Percentiles rank a stretch among this genome's conserved stretches.
phyloP scores from a whole-genome alignment of 1,140 invertebrate genomes.

The Mamestra configurata region DNA sequence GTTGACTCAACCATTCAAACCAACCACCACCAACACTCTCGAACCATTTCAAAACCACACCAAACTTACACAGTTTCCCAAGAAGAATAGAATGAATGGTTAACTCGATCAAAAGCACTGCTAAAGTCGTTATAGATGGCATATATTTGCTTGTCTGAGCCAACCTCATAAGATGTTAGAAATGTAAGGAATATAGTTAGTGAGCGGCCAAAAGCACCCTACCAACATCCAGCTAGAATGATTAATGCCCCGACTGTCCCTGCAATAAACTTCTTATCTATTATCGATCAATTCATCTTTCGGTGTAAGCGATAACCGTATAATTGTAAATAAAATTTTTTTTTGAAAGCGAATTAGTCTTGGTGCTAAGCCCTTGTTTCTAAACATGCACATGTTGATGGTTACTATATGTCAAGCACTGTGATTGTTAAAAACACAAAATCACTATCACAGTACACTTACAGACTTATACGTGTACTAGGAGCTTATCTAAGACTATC shows the following conservation, averaged over 20 bases:
- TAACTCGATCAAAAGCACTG: conserved; percentile 48
- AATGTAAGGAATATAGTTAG: too few species aligned
- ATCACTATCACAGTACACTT: not conserved
- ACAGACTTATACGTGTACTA: not conserved
- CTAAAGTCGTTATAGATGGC: conserved; percentile 33
- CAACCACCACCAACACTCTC: not conserved
- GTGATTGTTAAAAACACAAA: not conserved
- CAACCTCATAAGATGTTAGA: not conserved
- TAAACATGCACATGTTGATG: too few species aligned
- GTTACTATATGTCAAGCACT: too few species aligned
- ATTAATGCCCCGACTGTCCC: not conserved
- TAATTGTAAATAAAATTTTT: not conserved
- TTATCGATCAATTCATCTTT: conserved; percentile 41
- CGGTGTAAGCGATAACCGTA: conserved; percentile 22
- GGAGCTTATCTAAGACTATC: not conserved
- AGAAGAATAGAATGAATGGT: conserved; percentile 20
- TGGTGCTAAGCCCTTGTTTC: not conserved
- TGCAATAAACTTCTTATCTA: conserved; percentile 42
- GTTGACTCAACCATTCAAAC: not conserved
- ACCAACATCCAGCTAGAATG: conserved; percentile 31
- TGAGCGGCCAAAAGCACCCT: conserved; percentile 23
- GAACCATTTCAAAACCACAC: not conserved
- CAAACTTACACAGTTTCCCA: not conserved
- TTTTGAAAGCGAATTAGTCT: not conserved
- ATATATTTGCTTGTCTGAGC: conserved; percentile 2